Percentiles rank a stretch among this genome's conserved stretches.
These are phyloP conservation scores for Coluber constrictor DNA, from an alignment of 2,797 vertebrate genomes.

Conservation along the genomic window DNA sequence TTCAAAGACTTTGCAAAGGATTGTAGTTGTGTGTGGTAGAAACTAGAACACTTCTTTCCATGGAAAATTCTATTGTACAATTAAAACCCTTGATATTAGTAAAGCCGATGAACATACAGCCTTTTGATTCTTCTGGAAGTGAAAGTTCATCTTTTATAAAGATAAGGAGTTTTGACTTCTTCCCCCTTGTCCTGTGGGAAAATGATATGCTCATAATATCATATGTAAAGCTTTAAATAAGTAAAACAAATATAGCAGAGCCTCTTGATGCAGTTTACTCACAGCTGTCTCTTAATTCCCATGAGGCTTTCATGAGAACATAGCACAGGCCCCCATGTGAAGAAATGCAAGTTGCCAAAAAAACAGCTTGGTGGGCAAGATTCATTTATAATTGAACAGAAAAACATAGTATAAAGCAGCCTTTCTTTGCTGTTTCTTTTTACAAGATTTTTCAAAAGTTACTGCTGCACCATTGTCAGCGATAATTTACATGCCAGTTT, in stretches of 20 bases:
- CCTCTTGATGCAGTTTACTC: not conserved
- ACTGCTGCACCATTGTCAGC: constrained; percentile 20
- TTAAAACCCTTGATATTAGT: not conserved
- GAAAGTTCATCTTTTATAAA: not conserved
- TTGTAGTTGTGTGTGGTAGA: not conserved
- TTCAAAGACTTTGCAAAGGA: not conserved
- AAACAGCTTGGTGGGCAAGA: not conserved
- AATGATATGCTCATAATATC: not conserved
- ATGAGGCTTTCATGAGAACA: constrained; percentile 18
- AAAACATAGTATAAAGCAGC: not conserved
- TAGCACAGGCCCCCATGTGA: constrained; percentile 4
- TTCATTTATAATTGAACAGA: not conserved
- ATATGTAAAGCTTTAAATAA: constrained; percentile 1
- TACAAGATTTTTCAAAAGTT: constrained; percentile 17
- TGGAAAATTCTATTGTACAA: not conserved
- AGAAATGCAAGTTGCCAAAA: constrained; percentile 19
- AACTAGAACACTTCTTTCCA: not conserved
- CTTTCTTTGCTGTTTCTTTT: constrained; percentile 27
- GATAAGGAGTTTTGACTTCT: not conserved
- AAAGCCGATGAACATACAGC: not conserved
- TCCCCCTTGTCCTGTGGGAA: not conserved
- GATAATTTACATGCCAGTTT: constrained; percentile 31
- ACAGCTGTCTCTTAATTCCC: constrained; percentile 13
- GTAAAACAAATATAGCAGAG: constrained; percentile 16
- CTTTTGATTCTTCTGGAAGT: not conserved